Base-by-base conservation (phyloP, 2,113 vertebrate genomes). In the Nymphicus hollandicus region DNA sequence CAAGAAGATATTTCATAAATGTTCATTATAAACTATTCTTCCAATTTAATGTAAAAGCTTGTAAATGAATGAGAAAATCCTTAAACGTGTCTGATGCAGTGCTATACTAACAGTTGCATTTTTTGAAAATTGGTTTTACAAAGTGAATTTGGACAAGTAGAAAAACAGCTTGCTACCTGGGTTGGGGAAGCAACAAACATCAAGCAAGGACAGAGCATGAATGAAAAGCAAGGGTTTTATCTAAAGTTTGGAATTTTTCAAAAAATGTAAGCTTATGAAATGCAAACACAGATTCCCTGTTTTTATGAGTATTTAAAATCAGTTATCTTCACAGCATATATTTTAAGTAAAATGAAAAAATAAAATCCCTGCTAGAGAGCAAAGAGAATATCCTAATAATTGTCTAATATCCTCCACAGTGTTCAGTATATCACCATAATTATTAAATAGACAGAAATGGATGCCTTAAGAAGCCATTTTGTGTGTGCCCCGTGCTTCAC, bases 381-480 rank as follows among this genome's bases (percentile, higher is more conserved):
- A 63, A 77, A 89, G 81, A 78, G 91, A 76, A 86, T 71, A 89
- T 76, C 79, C 31, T 91, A 89, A 95, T 90, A 60, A 90, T 94
- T 86, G 37, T 89, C 70, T 96, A 76, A 86, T 95, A 85, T 74
- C 37, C 56, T 93, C 50, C n/a, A 23, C 70, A 25, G 72, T 61
- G 49, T 77, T 95, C 81, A 63, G 58, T 87, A 35, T 39, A 81
- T 93, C 76, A 90, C n/a, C 31, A 8, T 92, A 90, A 79, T 91
- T 95, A 93, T 91, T 89, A 94, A 92, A 66, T 9, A 80, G 82
- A 81, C 53, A 87, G 63, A 78, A 95, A 86, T 52, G 49, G 82
- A 81, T 95, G 77, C 77, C 46, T 66, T 66, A 56, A 56, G 85
- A 93, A 37, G 31, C 47, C 35, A 29, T 69, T 1, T 3, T 82